Percentiles rank a stretch among this genome's conserved stretches.
phyloP scores from a whole-genome alignment of 2,113 vertebrate genomes.

The Rhea pennata region DNA sequence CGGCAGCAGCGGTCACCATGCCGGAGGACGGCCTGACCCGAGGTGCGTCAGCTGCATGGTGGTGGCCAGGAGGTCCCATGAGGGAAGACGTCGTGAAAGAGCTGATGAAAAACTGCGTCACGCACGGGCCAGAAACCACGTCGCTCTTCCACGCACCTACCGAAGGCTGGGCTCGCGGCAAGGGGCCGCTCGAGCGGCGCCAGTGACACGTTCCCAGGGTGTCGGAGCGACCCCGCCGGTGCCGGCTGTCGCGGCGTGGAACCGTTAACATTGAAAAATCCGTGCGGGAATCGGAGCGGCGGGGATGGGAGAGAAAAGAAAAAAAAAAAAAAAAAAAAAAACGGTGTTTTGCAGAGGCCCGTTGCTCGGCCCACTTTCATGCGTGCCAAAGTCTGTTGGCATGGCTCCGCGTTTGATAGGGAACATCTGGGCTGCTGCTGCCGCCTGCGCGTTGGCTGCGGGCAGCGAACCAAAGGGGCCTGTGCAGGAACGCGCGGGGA shows the following conservation, averaged over 20 bases:
- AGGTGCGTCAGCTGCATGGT: no score
- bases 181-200: not conserved
- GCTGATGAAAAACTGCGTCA: not conserved
- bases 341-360: conserved; percentile 80
- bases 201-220: not conserved
- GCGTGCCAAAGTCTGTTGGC: conserved; percentile 83
- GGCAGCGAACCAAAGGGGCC: conserved; percentile 79
- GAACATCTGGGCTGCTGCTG: conserved; percentile 86
- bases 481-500: conserved; percentile 70
- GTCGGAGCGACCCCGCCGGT: not conserved
- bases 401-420: conserved; percentile 81
- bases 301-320: not conserved
- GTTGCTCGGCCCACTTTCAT: conserved; percentile 79
- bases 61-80: not conserved
- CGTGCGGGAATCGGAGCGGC: conserved; percentile 76
- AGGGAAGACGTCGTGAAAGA: not conserved
- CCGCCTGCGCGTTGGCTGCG: conserved; percentile 60
- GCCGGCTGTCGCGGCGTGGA: conserved; percentile 69
- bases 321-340: conserved; percentile 56
- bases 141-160: not conserved
- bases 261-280: conserved; percentile 84
- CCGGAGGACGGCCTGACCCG: no score
- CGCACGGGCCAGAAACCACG: not conserved
- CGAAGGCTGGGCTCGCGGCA: not conserved
- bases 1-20: no score